These are phyloP conservation scores for Asobara japonica DNA, from an alignment of 1,140 invertebrate genomes.

Conservation along the genomic window DNA sequence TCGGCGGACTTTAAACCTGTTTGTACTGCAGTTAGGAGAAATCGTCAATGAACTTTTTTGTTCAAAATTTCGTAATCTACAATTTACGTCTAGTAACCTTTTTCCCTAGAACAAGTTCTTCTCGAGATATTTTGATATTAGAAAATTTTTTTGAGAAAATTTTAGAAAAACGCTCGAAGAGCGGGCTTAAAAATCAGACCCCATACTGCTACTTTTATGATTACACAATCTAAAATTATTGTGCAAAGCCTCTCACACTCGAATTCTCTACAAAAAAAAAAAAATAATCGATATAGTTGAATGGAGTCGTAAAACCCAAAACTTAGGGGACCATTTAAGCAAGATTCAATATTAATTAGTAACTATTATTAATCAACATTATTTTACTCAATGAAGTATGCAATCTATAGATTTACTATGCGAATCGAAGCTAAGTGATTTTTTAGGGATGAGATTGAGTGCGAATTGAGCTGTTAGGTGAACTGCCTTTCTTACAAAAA, in stretches of 20 bases:
- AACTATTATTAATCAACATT: no score
- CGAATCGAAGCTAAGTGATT: constrained; percentile 9
- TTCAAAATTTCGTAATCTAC: no score
- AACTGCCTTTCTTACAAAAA: neutral
- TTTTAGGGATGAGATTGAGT: neutral
- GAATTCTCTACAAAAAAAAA: constrained; percentile 23
- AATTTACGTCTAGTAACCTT: no score
- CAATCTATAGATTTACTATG: neutral
- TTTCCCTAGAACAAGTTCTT: no score
- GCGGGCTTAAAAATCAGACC: neutral
- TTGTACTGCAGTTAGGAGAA: no score
- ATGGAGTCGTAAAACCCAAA: neutral
- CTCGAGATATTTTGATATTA: no score
- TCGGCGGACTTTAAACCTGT: no score
- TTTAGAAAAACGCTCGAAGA: no score
- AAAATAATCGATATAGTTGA: neutral
- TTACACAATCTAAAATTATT: neutral
- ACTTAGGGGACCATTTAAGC: neutral
- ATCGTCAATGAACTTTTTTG: no score
- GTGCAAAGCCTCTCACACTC: constrained; percentile 21
- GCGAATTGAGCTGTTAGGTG: neutral
- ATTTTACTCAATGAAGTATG: neutral
- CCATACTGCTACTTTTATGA: neutral
- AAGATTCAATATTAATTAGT: neutral
- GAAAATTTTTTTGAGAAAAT: no score